Evolutionary conservation across 2,888 invertebrate species (phyloP), one percentile per base, ranked within the genome.

Genomic region (Cosmia pyralina): DNA sequence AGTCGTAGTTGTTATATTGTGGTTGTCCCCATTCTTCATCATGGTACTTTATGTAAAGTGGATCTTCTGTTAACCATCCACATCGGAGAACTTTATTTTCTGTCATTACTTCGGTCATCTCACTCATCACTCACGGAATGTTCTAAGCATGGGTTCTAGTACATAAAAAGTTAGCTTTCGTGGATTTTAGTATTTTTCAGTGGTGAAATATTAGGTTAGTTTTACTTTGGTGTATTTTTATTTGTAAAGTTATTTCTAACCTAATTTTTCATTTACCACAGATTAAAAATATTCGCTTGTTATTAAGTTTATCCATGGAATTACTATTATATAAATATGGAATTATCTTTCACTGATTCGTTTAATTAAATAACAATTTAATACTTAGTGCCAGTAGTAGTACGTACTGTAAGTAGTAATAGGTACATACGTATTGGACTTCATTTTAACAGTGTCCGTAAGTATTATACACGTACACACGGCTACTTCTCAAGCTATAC

Each of bases 21-120:
- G 95, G 95, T 82, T 87, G 89, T 44, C 95, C 95, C 95, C 95
- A 96, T 89, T 96, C 95, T 83, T 91, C 90, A 79, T 96, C 95
- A 79, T 96, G 95, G 70, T 96, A 95, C 41, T 83, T 81, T 72
- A 94, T 92, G 76, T 96, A 96, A 11, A 91, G 72, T 52, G 92
- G 92, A 85, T 95, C 94, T 73, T 92, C 82, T 74, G 85, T 92
- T 66, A 95, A 60, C 95, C 95, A 96, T 62, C 81, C 86, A 86
- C 95, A 96, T 83, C 95, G 87, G 55, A 60, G 58, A 50, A 82
- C 68, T 71, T 79, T 78, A 28, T 62, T 59, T 10, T 77, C 71
- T 38, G 78, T 48, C 80, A 79, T 79, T 38, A 41, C 38, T 28
- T 48, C 63, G 3, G 17, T 11, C 1, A 28, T 38, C 15, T 50